Percentiles rank a stretch among this genome's conserved stretches.
phyloP scores from a whole-genome alignment of 2,797 vertebrate species.

The Sebastes cheni region DNA sequence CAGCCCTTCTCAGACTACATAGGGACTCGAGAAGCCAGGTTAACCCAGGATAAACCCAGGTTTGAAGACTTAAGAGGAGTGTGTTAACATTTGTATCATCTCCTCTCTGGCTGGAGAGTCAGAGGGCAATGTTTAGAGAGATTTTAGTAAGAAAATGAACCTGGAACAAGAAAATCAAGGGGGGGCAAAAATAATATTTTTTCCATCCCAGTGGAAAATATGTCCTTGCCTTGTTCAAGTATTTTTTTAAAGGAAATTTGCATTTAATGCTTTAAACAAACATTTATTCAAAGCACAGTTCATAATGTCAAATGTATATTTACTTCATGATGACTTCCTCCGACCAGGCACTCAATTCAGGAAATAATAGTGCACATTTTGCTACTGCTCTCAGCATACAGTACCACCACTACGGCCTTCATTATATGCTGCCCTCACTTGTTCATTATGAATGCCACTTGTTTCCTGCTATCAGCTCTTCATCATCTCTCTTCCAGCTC shows the following conservation, averaged over 20 bases:
- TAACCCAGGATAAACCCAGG: neutral
- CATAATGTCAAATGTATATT: neutral
- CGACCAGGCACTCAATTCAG: neutral
- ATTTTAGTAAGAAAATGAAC: neutral
- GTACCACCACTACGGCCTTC: neutral
- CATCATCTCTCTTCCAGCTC: neutral
- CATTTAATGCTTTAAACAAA: neutral
- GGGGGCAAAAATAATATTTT: neutral
- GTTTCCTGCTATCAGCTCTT: slow-evolving; percentile 6
- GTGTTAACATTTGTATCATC: neutral
- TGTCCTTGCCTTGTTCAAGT: neutral
- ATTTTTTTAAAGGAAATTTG: neutral
- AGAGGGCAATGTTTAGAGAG: neutral
- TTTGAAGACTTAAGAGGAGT: neutral
- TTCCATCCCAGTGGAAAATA: neutral
- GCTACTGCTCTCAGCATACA: neutral
- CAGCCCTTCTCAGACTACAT: neutral
- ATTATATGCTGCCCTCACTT: neutral
- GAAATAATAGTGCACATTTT: neutral
- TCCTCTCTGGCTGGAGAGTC: neutral
- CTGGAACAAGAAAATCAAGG: neutral
- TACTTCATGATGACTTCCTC: neutral
- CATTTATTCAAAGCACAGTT: neutral
- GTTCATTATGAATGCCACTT: neutral
- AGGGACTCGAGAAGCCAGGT: neutral